Percentiles rank a stretch among this genome's conserved stretches.
phyloP scores from a whole-genome alignment of 2,113 vertebrate species.

The Holacanthus passer region DNA sequence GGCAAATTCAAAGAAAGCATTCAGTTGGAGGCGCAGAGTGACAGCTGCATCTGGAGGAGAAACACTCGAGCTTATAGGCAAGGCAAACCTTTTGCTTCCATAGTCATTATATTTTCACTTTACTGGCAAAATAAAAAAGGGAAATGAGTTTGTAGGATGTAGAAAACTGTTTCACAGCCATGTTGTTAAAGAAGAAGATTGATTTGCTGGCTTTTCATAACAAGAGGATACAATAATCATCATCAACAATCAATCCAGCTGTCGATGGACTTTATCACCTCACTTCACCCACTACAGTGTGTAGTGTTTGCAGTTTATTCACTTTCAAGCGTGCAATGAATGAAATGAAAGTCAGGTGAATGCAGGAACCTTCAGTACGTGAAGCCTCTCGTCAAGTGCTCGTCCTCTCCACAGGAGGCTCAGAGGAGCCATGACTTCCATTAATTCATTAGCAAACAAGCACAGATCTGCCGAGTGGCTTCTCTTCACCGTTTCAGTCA shows the following conservation, averaged over 20 bases:
- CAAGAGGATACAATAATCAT: not conserved
- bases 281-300: not conserved
- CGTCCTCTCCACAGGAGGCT: conserved; percentile 26
- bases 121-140: not conserved
- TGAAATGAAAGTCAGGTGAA: not conserved
- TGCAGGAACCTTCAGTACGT: not conserved
- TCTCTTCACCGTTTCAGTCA: not conserved
- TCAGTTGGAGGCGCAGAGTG: not conserved
- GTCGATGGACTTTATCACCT: not conserved
- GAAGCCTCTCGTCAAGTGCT: conserved; percentile 17
- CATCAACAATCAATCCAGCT: not conserved
- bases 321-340: conserved; percentile 7
- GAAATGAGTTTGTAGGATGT: not conserved
- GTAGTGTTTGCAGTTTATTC: conserved; percentile 1
- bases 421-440: not conserved
- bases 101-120: not conserved
- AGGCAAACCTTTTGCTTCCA: conserved; percentile 10
- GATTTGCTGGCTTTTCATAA: conserved; percentile 5
- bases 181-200: not conserved
- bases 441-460: conserved; percentile 28
- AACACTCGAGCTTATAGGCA: not conserved
- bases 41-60: conserved; percentile 12
- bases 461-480: conserved; percentile 12
- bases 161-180: not conserved
- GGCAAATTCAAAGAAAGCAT: conserved; percentile 36